Evolutionary conservation across 2,888 invertebrate genomes (phyloP), one percentile per base, ranked within the genome.

Genomic region (Pseudococcus longispinus): DNA sequence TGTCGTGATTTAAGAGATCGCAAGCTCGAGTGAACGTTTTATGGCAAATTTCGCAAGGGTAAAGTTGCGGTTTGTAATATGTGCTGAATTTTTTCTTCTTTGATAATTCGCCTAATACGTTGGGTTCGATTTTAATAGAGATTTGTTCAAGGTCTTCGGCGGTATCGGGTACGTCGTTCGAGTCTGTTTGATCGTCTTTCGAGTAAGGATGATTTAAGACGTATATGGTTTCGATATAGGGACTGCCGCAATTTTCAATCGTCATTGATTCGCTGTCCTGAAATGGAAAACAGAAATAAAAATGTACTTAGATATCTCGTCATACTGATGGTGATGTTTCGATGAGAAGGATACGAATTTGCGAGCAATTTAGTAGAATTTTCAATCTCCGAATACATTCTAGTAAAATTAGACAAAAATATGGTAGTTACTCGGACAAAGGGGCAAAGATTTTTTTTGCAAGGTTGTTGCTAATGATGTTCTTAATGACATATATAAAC

Each of bases 1-100:
- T 13, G 20, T 80, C 77, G 42, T 80, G 77, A 80, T 80, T 80
- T 37, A 80, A 23, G 0, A 80, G 9, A 80, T 80, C 77, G 42
- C 77, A 80, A 80, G 77, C 77, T 13, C 77, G 77, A n/a, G 77
- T 80, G 42, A 80, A 80, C 0, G 32, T 80, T 80, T 80, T 80
- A 8, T 15, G 37, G 42, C 77, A 80, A 2, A 80, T 42, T 80
- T 42, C 42, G 42, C 77, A 80, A 37, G 77, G 77, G 20, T 42
- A 80, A 20, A 42, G 20, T 80, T 80, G 77, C 20, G 77, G 77
- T 23, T 11, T 42, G 20, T 80, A 80, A 11, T 80, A 80, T 4
- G 37, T 20, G 18, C 77, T 32, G 20, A 80, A 37, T 80, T 80
- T 80, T 80, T 80, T 80, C 42, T 20, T 20, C 2, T 80, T 80